Evolutionary conservation across 2,113 vertebrate genomes (phyloP), one percentile per base, ranked within the genome.

Genomic region (Atrichornis clamosus): DNA sequence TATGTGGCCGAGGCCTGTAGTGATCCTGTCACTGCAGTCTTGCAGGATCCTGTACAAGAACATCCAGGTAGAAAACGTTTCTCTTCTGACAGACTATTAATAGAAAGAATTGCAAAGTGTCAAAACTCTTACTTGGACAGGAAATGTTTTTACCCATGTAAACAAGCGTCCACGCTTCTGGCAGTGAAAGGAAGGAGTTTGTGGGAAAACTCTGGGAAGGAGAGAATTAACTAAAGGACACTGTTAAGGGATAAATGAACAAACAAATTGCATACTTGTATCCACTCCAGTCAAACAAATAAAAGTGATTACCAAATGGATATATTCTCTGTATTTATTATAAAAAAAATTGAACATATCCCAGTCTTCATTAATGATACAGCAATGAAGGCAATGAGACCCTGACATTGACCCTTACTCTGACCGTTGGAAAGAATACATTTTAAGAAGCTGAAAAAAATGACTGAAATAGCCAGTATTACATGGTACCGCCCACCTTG

Each of bases 21-120:
- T 47, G 98, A 99, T 60, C 97, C 98, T 2, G 52, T 97, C 15
- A 93, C 97, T 13, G 98, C 97, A 3, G 89, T 99, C 80, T 93
- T 99, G 81, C 98, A 98, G 67, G 99, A 99, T 18, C 98, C 98
- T 4, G 75, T 99, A 19, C 97, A 98, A 67, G 98, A 98, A 46
- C 59, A 85, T 68, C 97, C 98, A 96, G 98, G 98, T 98, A 93
- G 90, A 96, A 93, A 55, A 60, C 37, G 16, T 79, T 26, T 80
- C 4, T 65, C 83, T 74, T 81, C 58, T 7, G 7, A 42, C 33
- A 79, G 65, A n/a, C 35, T 83, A 35, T 13, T 56, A 60, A 50
- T 35, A 74, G 30, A 82, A 85, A 69, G 35, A 59, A 69, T 32
- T 74, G 35, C 26, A 33, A 80, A 90, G 22, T 46, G 56, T 72